Evolutionary conservation across 2,113 vertebrate species (phyloP).

Genomic region (Cacatua alba): DNA sequence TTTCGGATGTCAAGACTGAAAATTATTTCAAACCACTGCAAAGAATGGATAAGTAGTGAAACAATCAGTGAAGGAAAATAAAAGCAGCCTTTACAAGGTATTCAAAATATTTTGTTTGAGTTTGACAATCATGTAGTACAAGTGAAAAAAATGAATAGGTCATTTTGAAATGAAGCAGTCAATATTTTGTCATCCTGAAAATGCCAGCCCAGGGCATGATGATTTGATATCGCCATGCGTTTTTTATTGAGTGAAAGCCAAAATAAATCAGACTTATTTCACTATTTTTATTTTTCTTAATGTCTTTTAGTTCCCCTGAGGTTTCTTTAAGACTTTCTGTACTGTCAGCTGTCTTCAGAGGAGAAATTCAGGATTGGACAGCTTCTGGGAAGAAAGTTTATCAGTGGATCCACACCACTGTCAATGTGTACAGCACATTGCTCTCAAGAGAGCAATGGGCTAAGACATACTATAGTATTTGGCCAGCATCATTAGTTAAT

Average conservation of each 20-base stretch:
- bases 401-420: neutral
- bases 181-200: neutral
- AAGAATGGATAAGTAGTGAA: neutral
- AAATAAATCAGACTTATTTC: neutral
- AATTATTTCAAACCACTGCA: neutral
- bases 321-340: neutral
- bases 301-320: neutral
- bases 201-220: accelerated
- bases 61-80: neutral
- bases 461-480: neutral
- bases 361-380: neutral
- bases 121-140: neutral
- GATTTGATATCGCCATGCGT: neutral
- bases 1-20: neutral
- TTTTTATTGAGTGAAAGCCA: neutral
- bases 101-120: neutral
- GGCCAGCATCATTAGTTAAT: neutral
- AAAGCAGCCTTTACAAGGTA: neutral
- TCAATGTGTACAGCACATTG: neutral
- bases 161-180: neutral
- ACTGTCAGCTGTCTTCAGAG: neutral
- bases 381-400: neutral
- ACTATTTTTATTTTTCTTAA: neutral
- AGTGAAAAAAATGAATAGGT: neutral
- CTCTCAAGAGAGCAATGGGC: neutral